A percentile compares a stretch with the other conserved stretches of the same genome.
These are phyloP conservation scores for Amphibalanus amphitrite DNA, from an alignment of 1,140 invertebrate genomes.

Conservation along the genomic window DNA sequence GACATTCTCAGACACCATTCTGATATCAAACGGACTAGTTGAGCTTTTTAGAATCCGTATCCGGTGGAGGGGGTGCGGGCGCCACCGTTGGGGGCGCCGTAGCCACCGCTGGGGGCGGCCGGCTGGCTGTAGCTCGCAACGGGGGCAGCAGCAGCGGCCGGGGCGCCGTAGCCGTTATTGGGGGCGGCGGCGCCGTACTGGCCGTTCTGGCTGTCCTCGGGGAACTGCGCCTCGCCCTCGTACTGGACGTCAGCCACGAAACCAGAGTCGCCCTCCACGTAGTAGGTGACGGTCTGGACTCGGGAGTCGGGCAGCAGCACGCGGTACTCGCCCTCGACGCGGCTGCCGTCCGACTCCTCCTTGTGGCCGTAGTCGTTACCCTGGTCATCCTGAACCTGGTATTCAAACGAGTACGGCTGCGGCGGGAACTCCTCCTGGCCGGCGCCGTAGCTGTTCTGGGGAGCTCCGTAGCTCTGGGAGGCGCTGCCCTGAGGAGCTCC, in stretches of 20 bases:
- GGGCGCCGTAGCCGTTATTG: neutral
- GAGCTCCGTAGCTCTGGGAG: neutral
- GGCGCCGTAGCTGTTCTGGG: neutral
- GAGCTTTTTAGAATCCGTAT: neutral
- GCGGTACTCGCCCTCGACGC: conserved; percentile 3
- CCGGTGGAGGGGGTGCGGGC: too few species aligned
- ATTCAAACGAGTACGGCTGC: conserved; percentile 10
- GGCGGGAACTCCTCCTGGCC: neutral
- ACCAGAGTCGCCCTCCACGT: conserved; percentile 1
- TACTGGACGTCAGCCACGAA: conserved; percentile 6
- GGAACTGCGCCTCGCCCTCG: conserved; percentile 8
- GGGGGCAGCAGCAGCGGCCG: too few species aligned
- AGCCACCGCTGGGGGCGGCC: neutral
- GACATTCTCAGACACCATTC: too few species aligned
- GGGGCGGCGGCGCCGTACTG: neutral
- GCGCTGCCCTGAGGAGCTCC: neutral
- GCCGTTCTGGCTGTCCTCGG: conserved; percentile 10
- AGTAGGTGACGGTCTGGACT: conserved; percentile 8
- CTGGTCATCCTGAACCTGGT: neutral
- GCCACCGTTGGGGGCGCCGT: neutral
- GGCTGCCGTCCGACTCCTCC: conserved; percentile 11
- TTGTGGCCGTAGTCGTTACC: conserved; percentile 16
- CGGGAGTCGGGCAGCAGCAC: conserved; percentile 8
- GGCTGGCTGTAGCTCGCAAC: neutral
- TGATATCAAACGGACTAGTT: too few species aligned